Evolutionary conservation across 1,140 invertebrate genomes (phyloP), one percentile per base, ranked within the genome.

Genomic region (Sitophilus oryzae): DNA sequence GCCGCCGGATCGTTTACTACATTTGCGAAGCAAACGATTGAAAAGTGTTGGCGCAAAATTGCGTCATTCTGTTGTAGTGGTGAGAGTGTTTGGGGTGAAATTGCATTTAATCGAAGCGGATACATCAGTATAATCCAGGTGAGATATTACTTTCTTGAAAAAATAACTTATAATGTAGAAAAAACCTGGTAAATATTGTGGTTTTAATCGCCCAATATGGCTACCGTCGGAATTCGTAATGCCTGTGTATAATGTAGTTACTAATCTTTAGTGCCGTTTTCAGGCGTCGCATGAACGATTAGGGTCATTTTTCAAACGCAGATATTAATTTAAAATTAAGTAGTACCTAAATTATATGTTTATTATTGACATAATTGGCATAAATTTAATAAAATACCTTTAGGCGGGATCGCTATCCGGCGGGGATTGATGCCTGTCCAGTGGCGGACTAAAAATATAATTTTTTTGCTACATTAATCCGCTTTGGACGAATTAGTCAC

Each of bases 211-310:
- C 64, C 65, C 67, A 70, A 70, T 66, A 70, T 70, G 68, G 68
- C 68, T 66, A 67, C 68, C 68, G 68, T 64, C 68, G 68, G 68
- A 59, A 63, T 65, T 60, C 61, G 41, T 60, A 56, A 45, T 55
- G 47, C 45, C 38, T 45, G 8, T 46, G 40, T 52, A 23, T 20
- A 18, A 46, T n/a, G 23, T 18, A 23, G 22, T 56, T 37, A 50
- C 30, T 20, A 38, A 6, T n/a, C 14, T 46, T 30, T 54, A 42
- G 22, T 30, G 36, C 36, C 47, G 16, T 36, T 37, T 22, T 19
- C 16, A 30, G 14, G 42, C 21, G 15, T 45, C 50, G 5, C 15
- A 15, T 15, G 36, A 18, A 19, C 8, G 3, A 41, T 51, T 42
- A 5, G 14, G 10, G 25, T 8, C 23, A 50, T 54, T 54, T 54